Percentiles rank a stretch among this genome's conserved stretches.
These are phyloP conservation scores for Nebria brevicollis DNA, from an alignment of 2,888 invertebrate genomes.

Conservation along the genomic window DNA sequence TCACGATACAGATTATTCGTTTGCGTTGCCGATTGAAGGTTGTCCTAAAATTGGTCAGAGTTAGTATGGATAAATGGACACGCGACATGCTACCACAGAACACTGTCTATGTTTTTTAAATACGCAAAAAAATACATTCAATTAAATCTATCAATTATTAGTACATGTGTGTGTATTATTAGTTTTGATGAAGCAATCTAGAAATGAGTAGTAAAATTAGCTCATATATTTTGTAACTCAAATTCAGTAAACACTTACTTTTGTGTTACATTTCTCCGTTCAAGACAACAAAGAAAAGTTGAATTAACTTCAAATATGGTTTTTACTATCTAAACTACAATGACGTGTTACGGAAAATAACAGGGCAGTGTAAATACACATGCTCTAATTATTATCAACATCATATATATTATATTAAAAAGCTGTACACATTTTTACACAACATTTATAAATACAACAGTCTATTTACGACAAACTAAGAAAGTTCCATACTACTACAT, in stretches of 20 bases:
- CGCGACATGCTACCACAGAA: constrained; percentile 1
- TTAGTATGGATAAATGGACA: constrained; percentile 20
- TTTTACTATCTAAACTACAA: constrained; percentile 29
- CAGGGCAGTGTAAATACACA: constrained; percentile 41
- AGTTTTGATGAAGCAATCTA: background rate
- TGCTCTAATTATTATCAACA: constrained; percentile 35
- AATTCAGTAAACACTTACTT: background rate
- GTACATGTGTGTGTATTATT: background rate
- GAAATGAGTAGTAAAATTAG: background rate
- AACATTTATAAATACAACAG: constrained; percentile 43
- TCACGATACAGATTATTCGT: constrained; percentile 79
- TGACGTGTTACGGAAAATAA: constrained; percentile 28
- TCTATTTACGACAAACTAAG: constrained; percentile 12
- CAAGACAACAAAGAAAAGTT: background rate
- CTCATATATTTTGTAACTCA: background rate
- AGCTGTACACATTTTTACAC: constrained; percentile 39
- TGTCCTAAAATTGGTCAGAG: constrained; percentile 38
- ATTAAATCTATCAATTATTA: background rate
- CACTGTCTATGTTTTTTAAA: background rate
- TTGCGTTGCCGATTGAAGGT: constrained; percentile 49
- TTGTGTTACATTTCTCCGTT: no score
- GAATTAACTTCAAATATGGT: background rate
- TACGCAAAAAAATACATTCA: background rate
- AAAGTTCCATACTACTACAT: background rate
- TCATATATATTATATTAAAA: constrained; percentile 39